phyloP scores from a whole-genome alignment of 2,888 invertebrate species.

The Hetaerina titia region DNA sequence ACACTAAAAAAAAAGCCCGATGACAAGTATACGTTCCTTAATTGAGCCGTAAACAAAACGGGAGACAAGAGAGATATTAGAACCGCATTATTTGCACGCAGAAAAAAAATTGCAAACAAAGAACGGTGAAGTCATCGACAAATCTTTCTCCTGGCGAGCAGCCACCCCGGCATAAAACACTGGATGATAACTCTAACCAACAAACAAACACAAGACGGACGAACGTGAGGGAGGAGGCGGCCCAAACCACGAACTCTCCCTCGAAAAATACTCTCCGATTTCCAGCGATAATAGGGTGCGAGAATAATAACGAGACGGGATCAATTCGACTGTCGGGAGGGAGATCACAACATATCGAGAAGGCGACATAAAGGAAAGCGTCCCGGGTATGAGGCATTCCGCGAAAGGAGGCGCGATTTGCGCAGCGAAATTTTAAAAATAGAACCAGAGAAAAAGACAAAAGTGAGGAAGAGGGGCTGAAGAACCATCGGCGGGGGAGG shows the following conservation, averaged over 20 bases:
- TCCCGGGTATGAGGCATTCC: background rate
- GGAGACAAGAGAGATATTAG: background rate
- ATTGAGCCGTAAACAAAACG: background rate
- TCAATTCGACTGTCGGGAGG: background rate
- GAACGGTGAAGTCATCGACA: background rate
- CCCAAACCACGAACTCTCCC: too few relatives aligned
- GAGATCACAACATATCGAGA: background rate
- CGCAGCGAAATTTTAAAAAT: background rate
- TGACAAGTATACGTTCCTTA: background rate
- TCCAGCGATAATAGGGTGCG: background rate
- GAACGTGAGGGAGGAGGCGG: too few relatives aligned
- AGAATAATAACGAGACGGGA: background rate
- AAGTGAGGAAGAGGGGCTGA: background rate
- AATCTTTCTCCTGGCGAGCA: background rate
- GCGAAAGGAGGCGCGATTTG: background rate
- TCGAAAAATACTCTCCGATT: background rate
- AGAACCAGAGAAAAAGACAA: background rate
- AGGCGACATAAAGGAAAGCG: background rate
- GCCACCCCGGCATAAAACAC: background rate
- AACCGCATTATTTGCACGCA: background rate
- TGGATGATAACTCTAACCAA: background rate
- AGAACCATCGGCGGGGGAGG: too few relatives aligned
- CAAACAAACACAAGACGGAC: background rate
- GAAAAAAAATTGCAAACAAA: background rate
- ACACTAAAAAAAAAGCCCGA: background rate